These are phyloP conservation scores for Adelphocoris suturalis DNA, from an alignment of 2,888 invertebrate genomes.

Conservation along the genomic window DNA sequence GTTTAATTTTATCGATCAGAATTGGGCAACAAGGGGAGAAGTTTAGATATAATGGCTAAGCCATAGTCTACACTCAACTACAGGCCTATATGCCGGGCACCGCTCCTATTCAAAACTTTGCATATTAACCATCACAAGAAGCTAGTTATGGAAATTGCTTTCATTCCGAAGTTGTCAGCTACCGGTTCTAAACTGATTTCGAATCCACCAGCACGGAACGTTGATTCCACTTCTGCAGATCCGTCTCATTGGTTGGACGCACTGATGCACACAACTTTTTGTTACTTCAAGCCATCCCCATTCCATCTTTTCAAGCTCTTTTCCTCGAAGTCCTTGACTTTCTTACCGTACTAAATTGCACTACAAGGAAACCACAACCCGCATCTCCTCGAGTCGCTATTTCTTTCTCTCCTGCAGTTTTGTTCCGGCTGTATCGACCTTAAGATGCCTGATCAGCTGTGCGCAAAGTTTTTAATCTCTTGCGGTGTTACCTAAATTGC, in stretches of 20 bases:
- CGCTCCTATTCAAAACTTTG: no score
- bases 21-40: no score
- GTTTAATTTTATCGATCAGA: no score
- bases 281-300: not conserved
- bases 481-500: no score
- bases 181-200: not conserved
- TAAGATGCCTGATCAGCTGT: no score
- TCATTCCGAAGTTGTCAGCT: not conserved
- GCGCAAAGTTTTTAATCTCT: no score
- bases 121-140: no score
- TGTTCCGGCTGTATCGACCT: not conserved
- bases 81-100: no score
- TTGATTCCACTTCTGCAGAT: slow-evolving; percentile 39
- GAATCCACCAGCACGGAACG: slow-evolving; percentile 46
- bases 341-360: slow-evolving; percentile 36
- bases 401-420: not conserved
- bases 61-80: no score
- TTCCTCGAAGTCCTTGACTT: not conserved
- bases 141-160: not conserved
- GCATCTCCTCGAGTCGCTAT: not conserved
- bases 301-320: not conserved
- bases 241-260: slow-evolving; percentile 59
- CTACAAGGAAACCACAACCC: not conserved
- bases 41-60: no score
- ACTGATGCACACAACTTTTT: slow-evolving; percentile 43